These are phyloP conservation scores for Phalacrocorax brasilianus DNA, from an alignment of 2,113 vertebrate genomes.

Conservation along the genomic window DNA sequence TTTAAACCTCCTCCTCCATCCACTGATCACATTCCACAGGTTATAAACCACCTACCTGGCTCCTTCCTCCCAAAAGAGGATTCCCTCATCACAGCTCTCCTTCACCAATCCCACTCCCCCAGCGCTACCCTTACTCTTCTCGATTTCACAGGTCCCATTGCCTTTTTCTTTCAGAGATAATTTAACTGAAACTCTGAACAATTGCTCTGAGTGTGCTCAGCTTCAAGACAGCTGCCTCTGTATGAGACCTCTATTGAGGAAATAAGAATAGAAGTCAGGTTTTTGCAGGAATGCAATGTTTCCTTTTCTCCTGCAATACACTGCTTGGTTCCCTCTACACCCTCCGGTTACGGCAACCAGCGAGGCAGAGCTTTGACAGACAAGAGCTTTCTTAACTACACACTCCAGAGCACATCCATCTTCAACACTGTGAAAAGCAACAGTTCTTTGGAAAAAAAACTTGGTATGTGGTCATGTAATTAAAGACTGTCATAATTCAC, in stretches of 20 bases:
- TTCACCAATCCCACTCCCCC: background rate
- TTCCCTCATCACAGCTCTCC: background rate
- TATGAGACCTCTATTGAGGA: background rate
- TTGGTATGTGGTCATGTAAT: constrained; percentile 32
- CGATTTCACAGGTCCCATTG: background rate
- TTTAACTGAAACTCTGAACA: background rate
- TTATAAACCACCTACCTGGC: background rate
- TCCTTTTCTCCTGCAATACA: background rate
- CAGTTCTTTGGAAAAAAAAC: background rate
- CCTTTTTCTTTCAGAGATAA: background rate
- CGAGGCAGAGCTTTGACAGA: background rate
- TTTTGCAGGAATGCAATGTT: background rate
- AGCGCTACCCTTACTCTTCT: background rate
- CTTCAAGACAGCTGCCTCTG: background rate
- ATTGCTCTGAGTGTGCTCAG: background rate
- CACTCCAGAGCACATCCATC: background rate
- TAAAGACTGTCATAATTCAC: constrained; percentile 26
- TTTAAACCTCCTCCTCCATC: background rate
- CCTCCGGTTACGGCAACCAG: fast-evolving
- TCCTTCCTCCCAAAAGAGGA: background rate
- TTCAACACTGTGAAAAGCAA: background rate
- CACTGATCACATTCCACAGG: background rate
- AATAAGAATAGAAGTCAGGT: background rate
- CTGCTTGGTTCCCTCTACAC: background rate
- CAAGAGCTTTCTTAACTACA: background rate